Evolutionary conservation across 1,140 invertebrate genomes (phyloP), one percentile per base, ranked within the genome.

Genomic region (Drosophila orena): DNA sequence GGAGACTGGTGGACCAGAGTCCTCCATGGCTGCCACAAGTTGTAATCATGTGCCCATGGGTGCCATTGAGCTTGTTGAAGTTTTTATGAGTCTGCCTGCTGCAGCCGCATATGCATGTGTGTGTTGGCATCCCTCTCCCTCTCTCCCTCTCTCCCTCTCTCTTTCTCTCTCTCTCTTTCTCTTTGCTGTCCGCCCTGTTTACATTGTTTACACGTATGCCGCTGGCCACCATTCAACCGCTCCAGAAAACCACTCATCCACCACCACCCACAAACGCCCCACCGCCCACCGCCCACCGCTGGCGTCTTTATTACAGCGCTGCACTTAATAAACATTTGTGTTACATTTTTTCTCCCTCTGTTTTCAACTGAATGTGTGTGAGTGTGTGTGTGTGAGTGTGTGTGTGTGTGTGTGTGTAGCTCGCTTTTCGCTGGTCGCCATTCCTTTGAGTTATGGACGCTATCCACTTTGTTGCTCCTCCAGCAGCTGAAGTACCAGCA

Each of bases 241-340:
- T 74, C 38, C 30, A n/a, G 22, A 40, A 11, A 34, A 15, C 44
- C 53, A 11, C 24, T 27, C 14, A 35, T 14, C 27, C 55, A 20
- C 37, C n/a, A 8, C 44, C 34, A 17, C 6, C 15, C 24, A 38
- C 42, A 42, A 24, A 3, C 22, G 5, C 22, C 27, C 52, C n/a
- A 8, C 44, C 34, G 10, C 6, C 15, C 24, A 38, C 42, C 46
- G 56, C 50, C 79, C 58, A 71, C 77, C 74, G 70, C 77, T 85
- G 81, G 74, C 81, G 81, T 85, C 81, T 86, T 85, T 85, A 86
- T 85, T 85, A 85, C 81, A 65, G 78, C 77, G 65, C 69, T 85
- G 81, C 81, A 85, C 81, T 85, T 85, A 85, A 85, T 85, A 85
- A 85, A 85, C 81, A 85, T 85, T 85, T 85, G 81, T 71, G 66